These are phyloP conservation scores for Thumatha senex DNA, from an alignment of 2,888 invertebrate genomes.

Conservation along the genomic window DNA sequence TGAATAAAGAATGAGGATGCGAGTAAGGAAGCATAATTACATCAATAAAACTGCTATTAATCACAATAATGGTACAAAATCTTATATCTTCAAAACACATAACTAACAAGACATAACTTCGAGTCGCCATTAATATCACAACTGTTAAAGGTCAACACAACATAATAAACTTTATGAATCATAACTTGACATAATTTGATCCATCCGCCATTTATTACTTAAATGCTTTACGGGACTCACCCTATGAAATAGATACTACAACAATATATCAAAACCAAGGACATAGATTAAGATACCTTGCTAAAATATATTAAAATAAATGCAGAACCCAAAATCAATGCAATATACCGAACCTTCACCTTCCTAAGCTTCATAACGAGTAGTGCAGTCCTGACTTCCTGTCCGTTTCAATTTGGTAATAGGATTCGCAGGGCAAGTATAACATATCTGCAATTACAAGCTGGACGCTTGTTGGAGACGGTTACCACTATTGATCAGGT, in stretches of 20 bases:
- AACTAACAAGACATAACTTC: conserved; percentile 2
- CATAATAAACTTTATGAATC: conserved; percentile 10
- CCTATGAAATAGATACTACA: background rate
- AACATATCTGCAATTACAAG: too few relatives aligned
- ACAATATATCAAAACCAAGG: too few relatives aligned
- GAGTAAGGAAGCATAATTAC: conserved; percentile 3
- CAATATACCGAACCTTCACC: too few relatives aligned
- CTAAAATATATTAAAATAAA: background rate
- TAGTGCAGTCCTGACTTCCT: too few relatives aligned
- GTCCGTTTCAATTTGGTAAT: too few relatives aligned
- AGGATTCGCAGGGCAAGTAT: too few relatives aligned
- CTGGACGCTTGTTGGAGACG: too few relatives aligned
- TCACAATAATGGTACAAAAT: conserved; percentile 3
- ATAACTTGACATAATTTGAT: conserved; percentile 13
- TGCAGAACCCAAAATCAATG: background rate
- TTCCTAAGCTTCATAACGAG: too few relatives aligned
- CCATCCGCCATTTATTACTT: conserved; percentile 1
- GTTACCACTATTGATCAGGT: too few relatives aligned
- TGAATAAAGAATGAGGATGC: conserved; percentile 8
- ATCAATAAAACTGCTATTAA: conserved; percentile 1
- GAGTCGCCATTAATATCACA: conserved; percentile 1
- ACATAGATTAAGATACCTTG: background rate
- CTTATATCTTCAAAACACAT: conserved; percentile 1
- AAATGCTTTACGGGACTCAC: conserved; percentile 5
- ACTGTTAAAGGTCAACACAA: conserved; percentile 4